Evolutionary conservation across 2,888 invertebrate species (phyloP), one percentile per base, ranked within the genome.

Genomic region (Mythimna pallens): DNA sequence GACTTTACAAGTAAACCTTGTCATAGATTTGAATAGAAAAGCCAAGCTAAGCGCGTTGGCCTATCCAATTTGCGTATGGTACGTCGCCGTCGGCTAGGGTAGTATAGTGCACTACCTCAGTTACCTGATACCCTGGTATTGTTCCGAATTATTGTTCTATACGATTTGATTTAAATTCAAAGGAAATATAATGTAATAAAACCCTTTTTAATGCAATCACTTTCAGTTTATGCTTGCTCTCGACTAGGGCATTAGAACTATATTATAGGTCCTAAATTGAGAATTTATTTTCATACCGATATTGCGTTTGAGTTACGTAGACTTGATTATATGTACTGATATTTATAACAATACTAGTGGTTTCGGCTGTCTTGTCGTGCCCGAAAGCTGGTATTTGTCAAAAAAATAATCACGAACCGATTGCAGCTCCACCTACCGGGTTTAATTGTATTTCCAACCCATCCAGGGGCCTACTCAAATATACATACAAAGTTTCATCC

Each of bases 51-150:
- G 65, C 72, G 20, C 61, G 47, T 81, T 76, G 63, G 70, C 57
- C 70, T 73, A 75, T 68, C 73, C 83, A 81, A 81, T 83, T 83
- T 81, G 78, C 83, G 84, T 83, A 84, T 73, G 67, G 81, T 77
- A 83, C 80, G 84, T 78, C 73, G 65, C 75, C 62, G 78, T 54
- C 71, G 72, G 55, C 55, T 65, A 40, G 58, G 36, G 30, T 40
- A 43, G 30, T 43, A 36, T 22, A 58, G 65, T 57, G 54, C 69
- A 65, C 47, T 65, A 68, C 34, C 58, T 54, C n/a, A 20, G 78
- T 58, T 3, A 63, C 17, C 54, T 43, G 34, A 73, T 25, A 63
- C 78, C 71, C 34, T 22, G 3, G 57, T 2, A 63, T 77, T 78
- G 76, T 61, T 71, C 71, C 59, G 54, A 78, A 76, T 71, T 64